Conservation (phyloP, 1,140 invertebrate genomes). For the Acyrthosiphon pisum region DNA sequence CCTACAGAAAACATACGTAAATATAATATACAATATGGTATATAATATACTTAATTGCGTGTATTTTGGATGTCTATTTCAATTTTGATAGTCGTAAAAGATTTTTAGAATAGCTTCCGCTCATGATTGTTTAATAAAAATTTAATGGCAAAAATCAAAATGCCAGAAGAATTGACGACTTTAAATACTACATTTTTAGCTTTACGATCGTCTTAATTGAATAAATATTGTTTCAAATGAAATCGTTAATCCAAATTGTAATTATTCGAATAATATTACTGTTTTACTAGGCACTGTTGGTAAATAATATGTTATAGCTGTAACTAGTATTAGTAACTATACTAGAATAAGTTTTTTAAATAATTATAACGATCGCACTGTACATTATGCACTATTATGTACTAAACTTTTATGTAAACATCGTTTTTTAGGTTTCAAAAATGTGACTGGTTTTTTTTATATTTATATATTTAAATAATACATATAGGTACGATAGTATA, state of each 20-base stretch:
- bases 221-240: slow-evolving; percentile 20
- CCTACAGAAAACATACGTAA: background rate
- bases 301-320: background rate
- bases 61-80: background rate
- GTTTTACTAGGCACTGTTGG: background rate
- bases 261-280: background rate
- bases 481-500: background rate
- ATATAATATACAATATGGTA: background rate
- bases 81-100: background rate
- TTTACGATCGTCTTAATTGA: slow-evolving; percentile 7
- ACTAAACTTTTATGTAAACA: background rate
- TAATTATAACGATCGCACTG: background rate
- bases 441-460: background rate
- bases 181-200: background rate
- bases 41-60: background rate
- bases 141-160: background rate
- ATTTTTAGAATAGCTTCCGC: background rate
- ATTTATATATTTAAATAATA: background rate
- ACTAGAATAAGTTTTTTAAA: background rate
- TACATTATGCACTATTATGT: background rate
- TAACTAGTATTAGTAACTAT: too few species aligned
- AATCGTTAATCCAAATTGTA: background rate
- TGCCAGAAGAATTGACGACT: background rate
- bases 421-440: too few species aligned
- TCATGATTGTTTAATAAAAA: slow-evolving; percentile 22